A percentile compares a stretch with the other conserved stretches of the same genome.
These are phyloP conservation scores for Drosophila fungiperda DNA, from an alignment of 2,888 invertebrate species.

Conservation along the genomic window DNA sequence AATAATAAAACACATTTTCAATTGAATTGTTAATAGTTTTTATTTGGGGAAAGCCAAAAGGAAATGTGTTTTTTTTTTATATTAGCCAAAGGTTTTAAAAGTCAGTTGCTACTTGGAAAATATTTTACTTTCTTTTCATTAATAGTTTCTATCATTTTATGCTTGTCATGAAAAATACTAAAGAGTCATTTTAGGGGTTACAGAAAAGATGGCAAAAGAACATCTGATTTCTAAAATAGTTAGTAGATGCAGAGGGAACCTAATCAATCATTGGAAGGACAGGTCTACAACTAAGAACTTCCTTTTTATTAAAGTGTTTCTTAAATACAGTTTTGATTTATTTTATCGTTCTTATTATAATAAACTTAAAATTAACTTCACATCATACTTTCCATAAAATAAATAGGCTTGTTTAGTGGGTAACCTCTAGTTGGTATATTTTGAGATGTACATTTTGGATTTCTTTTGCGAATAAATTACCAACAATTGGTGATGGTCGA, in stretches of 20 bases:
- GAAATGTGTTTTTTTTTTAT: background rate
- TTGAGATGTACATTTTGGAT: background rate
- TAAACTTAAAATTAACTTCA: too few species aligned
- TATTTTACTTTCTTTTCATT: background rate
- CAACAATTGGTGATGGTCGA: slow-evolving; percentile 39
- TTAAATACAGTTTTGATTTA: background rate
- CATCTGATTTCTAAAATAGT: background rate
- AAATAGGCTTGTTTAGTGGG: background rate
- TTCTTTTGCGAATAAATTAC: slow-evolving; percentile 27
- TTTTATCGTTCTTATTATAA: background rate
- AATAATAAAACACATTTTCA: background rate
- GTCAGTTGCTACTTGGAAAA: too few species aligned
- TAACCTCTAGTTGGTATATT: background rate
- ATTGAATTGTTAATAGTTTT: background rate
- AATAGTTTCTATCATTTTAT: background rate
- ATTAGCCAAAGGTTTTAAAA: background rate
- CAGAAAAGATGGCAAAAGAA: background rate
- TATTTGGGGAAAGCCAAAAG: background rate
- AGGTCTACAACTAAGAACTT: background rate
- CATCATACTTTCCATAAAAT: too few species aligned
- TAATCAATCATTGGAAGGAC: background rate
- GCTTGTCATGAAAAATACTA: background rate
- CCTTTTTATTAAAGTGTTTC: background rate
- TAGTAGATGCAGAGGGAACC: background rate
- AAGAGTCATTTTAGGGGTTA: background rate